Evolutionary conservation across 2,113 vertebrate genomes (phyloP).

Genomic region (Sapajus apella): DNA sequence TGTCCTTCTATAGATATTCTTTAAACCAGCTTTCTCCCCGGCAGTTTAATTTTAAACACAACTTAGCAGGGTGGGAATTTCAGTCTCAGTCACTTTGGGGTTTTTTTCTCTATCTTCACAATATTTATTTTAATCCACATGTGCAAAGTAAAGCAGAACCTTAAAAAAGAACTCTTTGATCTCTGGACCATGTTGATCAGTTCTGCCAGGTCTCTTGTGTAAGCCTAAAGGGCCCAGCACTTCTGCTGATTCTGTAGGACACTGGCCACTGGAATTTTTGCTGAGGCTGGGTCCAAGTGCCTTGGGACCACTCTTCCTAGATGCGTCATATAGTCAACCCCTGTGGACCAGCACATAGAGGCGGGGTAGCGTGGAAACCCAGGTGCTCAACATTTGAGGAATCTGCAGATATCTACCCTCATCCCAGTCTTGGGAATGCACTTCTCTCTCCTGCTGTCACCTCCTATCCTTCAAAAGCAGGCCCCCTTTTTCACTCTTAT

Average conservation of each 20-base stretch:
- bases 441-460: not conserved
- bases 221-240: not conserved
- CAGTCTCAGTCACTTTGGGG: not conserved
- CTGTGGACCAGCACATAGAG: not conserved
- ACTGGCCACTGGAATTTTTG: not conserved
- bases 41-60: not conserved
- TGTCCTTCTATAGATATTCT: not conserved
- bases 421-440: not conserved
- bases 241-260: not conserved
- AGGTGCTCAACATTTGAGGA: not conserved
- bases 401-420: not conserved
- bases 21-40: not conserved
- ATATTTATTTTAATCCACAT: not conserved
- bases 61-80: not conserved
- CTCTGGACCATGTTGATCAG: not conserved
- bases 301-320: no score
- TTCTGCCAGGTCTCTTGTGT: not conserved
- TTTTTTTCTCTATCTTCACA: not conserved
- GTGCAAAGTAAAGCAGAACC: not conserved
- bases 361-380: rapidly evolving
- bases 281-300: not conserved
- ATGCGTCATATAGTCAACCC: rapidly evolving
- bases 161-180: not conserved
- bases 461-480: not conserved
- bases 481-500: not conserved